Conservation (phyloP, 2,797 vertebrate species). For the Anomalospiza imberbis region DNA sequence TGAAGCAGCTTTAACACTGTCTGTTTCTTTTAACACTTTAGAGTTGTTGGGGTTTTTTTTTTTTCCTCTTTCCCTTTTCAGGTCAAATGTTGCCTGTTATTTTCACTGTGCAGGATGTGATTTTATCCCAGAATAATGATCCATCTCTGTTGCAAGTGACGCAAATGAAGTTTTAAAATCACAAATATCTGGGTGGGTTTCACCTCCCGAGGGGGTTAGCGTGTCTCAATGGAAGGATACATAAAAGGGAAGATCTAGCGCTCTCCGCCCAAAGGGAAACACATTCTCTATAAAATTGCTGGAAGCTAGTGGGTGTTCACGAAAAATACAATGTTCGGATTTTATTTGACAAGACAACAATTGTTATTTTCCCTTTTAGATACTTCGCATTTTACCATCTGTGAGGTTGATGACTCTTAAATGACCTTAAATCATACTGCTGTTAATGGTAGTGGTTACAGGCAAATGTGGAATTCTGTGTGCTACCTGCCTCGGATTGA, state of each 20-base stretch:
- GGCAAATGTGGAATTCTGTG: constrained; percentile 28
- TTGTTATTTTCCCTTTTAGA: constrained; percentile 71
- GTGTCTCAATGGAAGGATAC: constrained; percentile 78
- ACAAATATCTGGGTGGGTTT: constrained; percentile 82
- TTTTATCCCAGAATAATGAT: constrained; percentile 77
- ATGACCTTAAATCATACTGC: constrained; percentile 71
- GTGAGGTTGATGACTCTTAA: constrained; percentile 71
- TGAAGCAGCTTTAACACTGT: constrained; percentile 51
- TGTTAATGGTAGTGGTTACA: constrained; percentile 51
- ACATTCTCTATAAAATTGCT: constrained; percentile 75
- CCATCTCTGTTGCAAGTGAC: constrained; percentile 82
- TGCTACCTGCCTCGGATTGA: constrained; percentile 45
- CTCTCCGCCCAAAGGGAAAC: constrained; percentile 79
- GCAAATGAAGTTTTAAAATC: constrained; percentile 81
- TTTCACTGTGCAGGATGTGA: constrained; percentile 89
- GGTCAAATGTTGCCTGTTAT: constrained; percentile 80
- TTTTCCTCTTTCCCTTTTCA: constrained; percentile 28
- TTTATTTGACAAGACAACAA: constrained; percentile 78
- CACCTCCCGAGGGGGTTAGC: constrained; percentile 66
- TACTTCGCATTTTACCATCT: constrained; percentile 69
- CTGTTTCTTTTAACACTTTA: constrained; percentile 62
- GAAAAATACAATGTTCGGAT: constrained; percentile 72
- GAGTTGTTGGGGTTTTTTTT: not conserved
- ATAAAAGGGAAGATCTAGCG: constrained; percentile 68
- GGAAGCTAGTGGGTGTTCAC: constrained; percentile 77